These are phyloP conservation scores for Trichonephila clavipes DNA, from an alignment of 1,140 invertebrate species.

Conservation along the genomic window DNA sequence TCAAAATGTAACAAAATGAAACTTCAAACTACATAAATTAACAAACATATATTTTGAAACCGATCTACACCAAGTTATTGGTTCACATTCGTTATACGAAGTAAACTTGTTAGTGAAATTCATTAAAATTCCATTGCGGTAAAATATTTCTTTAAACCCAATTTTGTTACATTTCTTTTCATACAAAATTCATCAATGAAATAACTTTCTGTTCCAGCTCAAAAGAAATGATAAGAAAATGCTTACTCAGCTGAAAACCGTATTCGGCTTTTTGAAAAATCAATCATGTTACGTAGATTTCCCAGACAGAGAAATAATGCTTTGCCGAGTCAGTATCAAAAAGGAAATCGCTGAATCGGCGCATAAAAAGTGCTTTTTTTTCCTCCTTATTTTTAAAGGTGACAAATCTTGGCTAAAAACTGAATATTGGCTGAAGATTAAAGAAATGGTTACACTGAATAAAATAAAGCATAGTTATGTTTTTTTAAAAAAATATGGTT, in stretches of 20 bases:
- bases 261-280: not conserved
- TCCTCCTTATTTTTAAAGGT: not conserved
- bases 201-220: not conserved
- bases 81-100: not conserved
- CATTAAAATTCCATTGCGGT: not conserved
- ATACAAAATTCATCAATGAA: not conserved
- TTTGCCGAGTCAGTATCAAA: not conserved
- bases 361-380: not conserved
- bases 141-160: not conserved
- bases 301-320: conserved; percentile 2
- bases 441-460: too few relatives aligned
- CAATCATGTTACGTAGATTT: conserved; percentile 17
- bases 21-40: too few relatives aligned
- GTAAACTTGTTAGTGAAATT: not conserved
- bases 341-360: not conserved
- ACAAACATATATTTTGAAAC: too few relatives aligned
- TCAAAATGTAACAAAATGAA: too few relatives aligned
- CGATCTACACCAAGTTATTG: not conserved
- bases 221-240: not conserved
- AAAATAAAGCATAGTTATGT: not conserved
- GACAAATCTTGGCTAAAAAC: not conserved
- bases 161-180: not conserved
- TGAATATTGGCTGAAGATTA: too few relatives aligned
- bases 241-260: not conserved
- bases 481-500: not conserved